These are phyloP conservation scores for Melanerpes formicivorus DNA, from an alignment of 2,113 vertebrate genomes.

Conservation along the genomic window DNA sequence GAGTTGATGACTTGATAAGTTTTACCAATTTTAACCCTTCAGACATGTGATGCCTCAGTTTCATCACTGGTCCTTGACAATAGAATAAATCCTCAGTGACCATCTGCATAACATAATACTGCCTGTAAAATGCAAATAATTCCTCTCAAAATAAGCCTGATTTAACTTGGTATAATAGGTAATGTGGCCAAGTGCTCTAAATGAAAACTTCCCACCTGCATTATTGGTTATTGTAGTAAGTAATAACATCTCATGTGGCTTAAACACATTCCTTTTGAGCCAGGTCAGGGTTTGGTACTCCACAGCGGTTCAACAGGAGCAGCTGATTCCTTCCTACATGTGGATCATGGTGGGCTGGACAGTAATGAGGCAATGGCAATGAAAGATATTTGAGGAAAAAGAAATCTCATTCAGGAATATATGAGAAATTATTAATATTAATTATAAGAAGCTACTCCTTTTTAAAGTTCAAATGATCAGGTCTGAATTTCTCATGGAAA, in stretches of 20 bases:
- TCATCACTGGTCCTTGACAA: background rate
- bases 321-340: background rate
- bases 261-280: background rate
- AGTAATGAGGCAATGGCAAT: background rate
- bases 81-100: background rate
- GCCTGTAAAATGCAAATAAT: background rate
- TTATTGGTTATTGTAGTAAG: background rate
- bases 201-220: background rate
- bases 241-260: background rate
- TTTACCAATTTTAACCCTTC: background rate
- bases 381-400: background rate
- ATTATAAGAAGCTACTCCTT: background rate
- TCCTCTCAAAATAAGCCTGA: background rate
- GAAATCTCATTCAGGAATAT: background rate
- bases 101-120: background rate
- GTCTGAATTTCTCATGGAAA: background rate
- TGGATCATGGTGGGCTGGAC: background rate
- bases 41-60: background rate
- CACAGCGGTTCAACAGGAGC: accelerated
- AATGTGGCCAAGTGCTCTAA: background rate
- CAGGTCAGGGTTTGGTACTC: background rate
- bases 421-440: background rate
- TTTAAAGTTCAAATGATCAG: background rate
- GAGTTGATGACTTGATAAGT: background rate
- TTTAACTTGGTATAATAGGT: background rate